Evolutionary conservation across 2,888 invertebrate genomes (phyloP), one percentile per base, ranked within the genome.

Genomic region (Dysmachus trigonus): DNA sequence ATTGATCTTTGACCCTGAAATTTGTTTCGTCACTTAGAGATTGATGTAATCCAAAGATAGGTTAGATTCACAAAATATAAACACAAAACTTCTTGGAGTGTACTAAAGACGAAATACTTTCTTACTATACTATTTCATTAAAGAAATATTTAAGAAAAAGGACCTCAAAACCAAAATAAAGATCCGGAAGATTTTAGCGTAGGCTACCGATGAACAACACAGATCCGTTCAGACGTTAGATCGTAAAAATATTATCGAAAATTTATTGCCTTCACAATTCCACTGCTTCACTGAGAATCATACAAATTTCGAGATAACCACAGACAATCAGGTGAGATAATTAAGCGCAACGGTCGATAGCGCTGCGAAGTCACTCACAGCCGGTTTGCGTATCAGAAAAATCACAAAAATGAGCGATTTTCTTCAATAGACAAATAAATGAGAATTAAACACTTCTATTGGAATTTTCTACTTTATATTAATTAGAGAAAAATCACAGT

Each of bases 241-340:
- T 77, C 30, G 77, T 77, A 77, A 77, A 77, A 77, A 73, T 33
- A 47, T 77, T 77, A 47, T 77, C 47, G 47, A 30, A n/a, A 47
- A 47, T 77, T 77, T 77, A 77, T 77, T 77, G 47, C 77, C 77
- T 47, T 77, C 77, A 77, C 47, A 8, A 73, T 31, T 62, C 27
- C 22, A 77, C 41, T 77, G 47, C 22, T 47, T 77, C 47, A 77
- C 77, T 47, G 77, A 41, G 47, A 41, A 77, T 77, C 13, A 77
- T 47, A 47, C 77, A 47, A 22, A 76, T 33, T 41, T 47, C 15
- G 22, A 77, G 77, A 77, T 77, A 77, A 77, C 77, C 30, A 77
- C 77, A 77, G 47, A 47, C 77, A 77, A 77, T 77, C 77, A 77
- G 77, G 47, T 77, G 77, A 77, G 77, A 77, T 77, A 77, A 77